Percentiles rank a stretch among this genome's conserved stretches.
Evolutionary conservation across 2,797 vertebrate species (phyloP).

Genomic region (Mareca penelope): DNA sequence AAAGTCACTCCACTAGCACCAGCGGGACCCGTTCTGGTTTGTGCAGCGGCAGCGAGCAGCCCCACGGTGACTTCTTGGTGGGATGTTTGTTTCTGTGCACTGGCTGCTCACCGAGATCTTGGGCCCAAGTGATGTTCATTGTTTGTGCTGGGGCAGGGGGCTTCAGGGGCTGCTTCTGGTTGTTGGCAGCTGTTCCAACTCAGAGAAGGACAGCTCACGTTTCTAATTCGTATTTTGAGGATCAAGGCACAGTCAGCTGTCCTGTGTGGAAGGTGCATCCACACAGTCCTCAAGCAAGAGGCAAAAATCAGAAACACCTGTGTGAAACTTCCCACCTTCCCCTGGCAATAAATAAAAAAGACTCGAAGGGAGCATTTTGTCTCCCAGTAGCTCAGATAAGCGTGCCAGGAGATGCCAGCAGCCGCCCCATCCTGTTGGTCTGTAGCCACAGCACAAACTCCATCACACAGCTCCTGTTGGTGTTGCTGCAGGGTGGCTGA

Average conservation of each 20-base stretch:
- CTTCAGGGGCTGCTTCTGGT: background rate
- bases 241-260: background rate
- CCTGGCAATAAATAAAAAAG: background rate
- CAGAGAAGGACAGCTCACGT: background rate
- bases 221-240: background rate
- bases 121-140: rapidly evolving
- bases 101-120: background rate
- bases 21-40: background rate
- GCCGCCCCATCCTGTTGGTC: background rate
- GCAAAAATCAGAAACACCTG: background rate
- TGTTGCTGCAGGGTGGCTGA: background rate
- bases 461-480: background rate
- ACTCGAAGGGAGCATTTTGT: background rate
- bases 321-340: background rate
- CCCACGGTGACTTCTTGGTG: background rate
- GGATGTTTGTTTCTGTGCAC: background rate
- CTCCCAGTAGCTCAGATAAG: background rate
- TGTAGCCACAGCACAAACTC: background rate
- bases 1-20: background rate
- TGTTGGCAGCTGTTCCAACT: background rate
- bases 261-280: background rate
- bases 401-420: background rate
- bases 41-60: rapidly evolving
- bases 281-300: background rate
- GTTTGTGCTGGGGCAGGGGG: background rate